Percentiles rank a stretch among this genome's conserved stretches.
phyloP scores from a whole-genome alignment of 2,113 vertebrate species.

The Ginglymostoma cirratum region DNA sequence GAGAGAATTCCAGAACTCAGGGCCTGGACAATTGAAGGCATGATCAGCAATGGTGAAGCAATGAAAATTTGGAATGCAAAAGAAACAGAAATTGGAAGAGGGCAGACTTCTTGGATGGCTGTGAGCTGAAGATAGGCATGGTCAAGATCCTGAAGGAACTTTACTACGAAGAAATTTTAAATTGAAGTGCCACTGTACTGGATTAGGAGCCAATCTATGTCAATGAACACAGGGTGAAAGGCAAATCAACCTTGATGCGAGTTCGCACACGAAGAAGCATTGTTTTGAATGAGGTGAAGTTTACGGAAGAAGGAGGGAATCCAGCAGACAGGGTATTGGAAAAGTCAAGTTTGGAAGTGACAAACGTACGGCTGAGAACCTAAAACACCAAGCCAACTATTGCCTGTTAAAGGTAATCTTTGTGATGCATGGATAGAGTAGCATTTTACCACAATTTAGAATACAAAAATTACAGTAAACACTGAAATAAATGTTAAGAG shows the following conservation, averaged over 20 bases:
- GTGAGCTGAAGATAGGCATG: neutral
- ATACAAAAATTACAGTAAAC: slow-evolving; percentile 18
- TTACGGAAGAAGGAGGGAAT: neutral
- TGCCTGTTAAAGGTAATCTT: neutral
- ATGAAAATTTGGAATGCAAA: neutral
- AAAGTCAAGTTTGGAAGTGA: neutral
- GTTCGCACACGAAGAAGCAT: neutral
- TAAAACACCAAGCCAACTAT: neutral
- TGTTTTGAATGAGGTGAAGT: neutral
- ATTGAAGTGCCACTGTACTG: neutral
- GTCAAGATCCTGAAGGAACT: neutral
- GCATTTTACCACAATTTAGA: neutral
- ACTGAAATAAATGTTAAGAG: neutral
- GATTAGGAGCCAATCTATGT: neutral
- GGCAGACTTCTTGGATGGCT: neutral
- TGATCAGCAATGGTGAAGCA: neutral
- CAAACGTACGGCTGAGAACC: neutral
- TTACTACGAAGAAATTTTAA: too few relatives aligned
- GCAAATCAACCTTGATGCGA: neutral
- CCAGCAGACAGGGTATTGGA: neutral
- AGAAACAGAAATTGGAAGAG: neutral
- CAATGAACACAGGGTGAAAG: neutral
- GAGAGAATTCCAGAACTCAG: neutral
- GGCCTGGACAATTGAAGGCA: neutral
- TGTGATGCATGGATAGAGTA: neutral